Evolutionary conservation across 2,113 vertebrate genomes (phyloP), one percentile per base, ranked within the genome.

Genomic region (Acinonyx jubatus): DNA sequence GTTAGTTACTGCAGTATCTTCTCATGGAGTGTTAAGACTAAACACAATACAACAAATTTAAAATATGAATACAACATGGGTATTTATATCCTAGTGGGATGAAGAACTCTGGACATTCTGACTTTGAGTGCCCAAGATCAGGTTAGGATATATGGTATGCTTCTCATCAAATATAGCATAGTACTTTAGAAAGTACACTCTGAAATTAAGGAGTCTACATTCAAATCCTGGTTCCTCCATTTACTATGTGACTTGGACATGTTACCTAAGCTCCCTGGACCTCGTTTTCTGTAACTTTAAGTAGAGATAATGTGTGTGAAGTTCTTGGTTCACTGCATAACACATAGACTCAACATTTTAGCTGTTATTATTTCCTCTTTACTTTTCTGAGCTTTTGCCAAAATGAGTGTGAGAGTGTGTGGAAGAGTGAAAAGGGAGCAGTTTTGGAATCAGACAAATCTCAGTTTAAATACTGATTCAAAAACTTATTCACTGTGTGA

Each of bases 261-360:
- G 55, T 63, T 91, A 88, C 23, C 52, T 89, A 69, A 69, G 50
- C 29, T 82, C 4, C 76, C 57, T 78, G 68, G 38, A 68, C 29
- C 57, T 84, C 18, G 4, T 23, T 92, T 92, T 89, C 69, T 92
- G n/a, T 95, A 92, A 65, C 41, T 92, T 83, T 71, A 82, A 92
- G 33, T 52, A n/a, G 48, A 95, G 21, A 68, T 63, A 69, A 52
- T 7, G 1, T 68, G 23, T 88, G 33, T 2, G 4, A 91, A 41
- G 21, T 68, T 19, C 74, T 83, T 36, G 45, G 45, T 68, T 96
- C 14, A 65, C 31, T 94, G 25, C 19, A 61, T 63, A 23, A 45
- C 52, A 74, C 13, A 41, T 2, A 73, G 25, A 81, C 9, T 87
- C 55, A 94, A 36, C 2, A 55, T 91, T 65, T 45, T 85, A 65